Conservation (phyloP, 2,113 vertebrate species). For the Microcebus griseorufus region DNA sequence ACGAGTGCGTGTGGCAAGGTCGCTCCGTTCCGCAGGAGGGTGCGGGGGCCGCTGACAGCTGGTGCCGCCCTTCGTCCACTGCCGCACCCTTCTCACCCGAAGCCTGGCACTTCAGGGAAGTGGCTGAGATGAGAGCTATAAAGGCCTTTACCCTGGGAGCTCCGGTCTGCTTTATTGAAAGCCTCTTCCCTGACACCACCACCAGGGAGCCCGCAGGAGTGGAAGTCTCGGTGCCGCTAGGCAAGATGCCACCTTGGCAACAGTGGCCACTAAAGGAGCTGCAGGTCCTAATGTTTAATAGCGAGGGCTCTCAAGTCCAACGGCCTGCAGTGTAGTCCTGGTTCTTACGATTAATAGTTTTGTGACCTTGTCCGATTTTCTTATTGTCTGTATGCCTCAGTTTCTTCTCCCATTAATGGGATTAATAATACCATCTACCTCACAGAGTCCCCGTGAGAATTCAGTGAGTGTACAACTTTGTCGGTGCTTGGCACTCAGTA, state of each 20-base stretch:
- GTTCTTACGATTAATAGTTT: neutral
- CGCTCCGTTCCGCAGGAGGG: too few relatives aligned
- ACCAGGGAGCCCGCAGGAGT: neutral
- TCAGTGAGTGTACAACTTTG: neutral
- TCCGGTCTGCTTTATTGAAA: fast-evolving
- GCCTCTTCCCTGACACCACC: neutral
- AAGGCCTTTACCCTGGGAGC: neutral
- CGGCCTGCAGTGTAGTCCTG: neutral
- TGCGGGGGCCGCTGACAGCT: neutral
- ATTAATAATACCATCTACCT: neutral
- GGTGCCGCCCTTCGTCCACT: neutral
- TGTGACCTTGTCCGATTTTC: neutral
- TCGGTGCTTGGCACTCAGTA: fast-evolving
- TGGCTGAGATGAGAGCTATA: neutral
- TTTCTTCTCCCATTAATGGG: neutral
- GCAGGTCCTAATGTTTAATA: too few relatives aligned
- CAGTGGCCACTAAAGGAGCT: too few relatives aligned
- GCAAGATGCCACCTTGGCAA: neutral
- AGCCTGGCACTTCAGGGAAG: neutral
- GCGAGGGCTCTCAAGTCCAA: neutral
- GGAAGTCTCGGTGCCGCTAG: fast-evolving
- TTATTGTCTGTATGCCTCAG: neutral
- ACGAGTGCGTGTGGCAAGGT: fast-evolving
- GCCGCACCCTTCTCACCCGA: fast-evolving
- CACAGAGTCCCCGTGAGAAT: fast-evolving